These are phyloP conservation scores for Phoenicopterus ruber DNA, from an alignment of 2,113 vertebrate species.

Conservation along the genomic window DNA sequence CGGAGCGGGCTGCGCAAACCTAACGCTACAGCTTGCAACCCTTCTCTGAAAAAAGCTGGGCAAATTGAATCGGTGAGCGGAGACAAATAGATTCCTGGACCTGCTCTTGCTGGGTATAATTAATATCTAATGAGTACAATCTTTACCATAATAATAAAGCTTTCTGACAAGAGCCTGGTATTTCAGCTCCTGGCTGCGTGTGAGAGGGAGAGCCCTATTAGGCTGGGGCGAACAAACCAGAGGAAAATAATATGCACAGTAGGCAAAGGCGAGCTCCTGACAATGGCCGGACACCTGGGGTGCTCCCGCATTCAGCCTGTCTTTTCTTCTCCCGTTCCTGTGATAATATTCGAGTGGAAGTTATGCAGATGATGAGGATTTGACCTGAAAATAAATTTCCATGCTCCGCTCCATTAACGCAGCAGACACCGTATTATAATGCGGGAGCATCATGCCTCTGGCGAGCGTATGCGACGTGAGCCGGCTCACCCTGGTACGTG, in stretches of 20 bases:
- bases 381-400: constrained; percentile 50
- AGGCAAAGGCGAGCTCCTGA: constrained; percentile 11
- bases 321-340: constrained; percentile 31
- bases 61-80: neutral
- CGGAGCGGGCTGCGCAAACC: neutral
- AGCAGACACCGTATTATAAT: neutral
- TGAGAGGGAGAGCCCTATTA: neutral
- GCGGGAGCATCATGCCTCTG: neutral
- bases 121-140: constrained; percentile 62
- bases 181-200: constrained; percentile 21
- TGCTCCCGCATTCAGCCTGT: neutral
- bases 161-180: constrained; percentile 40
- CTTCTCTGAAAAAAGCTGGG: neutral
- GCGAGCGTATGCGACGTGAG: neutral
- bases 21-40: neutral
- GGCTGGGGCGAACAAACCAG: neutral
- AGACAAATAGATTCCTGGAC: constrained; percentile 54
- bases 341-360: constrained; percentile 2
- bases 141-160: constrained; percentile 61
- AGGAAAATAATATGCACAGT: constrained; percentile 36
- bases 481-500: neutral
- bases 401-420: neutral
- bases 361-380: constrained; percentile 45
- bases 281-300: constrained; percentile 41
- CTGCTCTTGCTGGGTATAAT: constrained; percentile 52